phyloP scores from a whole-genome alignment of 2,888 invertebrate species.

The Clepsis dumicolana region DNA sequence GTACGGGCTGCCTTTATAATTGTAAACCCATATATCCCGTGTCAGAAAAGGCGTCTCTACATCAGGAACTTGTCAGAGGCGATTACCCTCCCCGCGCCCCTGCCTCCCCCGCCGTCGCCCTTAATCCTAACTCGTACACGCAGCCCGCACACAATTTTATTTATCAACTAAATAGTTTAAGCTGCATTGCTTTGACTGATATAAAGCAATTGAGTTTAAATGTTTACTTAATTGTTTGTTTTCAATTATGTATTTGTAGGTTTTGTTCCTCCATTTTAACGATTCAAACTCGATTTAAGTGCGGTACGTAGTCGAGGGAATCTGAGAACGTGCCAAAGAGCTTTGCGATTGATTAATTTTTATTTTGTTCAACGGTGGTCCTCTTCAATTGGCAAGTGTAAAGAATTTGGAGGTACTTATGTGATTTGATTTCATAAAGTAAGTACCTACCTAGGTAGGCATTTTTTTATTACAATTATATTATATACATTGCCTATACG shows the following conservation, averaged over 20 bases:
- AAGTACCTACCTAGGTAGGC: background rate
- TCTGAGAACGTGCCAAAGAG: constrained; percentile 20
- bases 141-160: constrained; percentile 75
- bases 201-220: constrained; percentile 12
- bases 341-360: constrained; percentile 14
- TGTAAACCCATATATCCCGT: constrained; percentile 30
- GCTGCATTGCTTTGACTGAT: constrained; percentile 9
- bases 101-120: constrained; percentile 53
- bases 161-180: constrained; percentile 64
- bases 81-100: constrained; percentile 63
- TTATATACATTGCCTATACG: no score
- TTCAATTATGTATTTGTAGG: background rate
- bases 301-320: background rate
- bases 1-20: constrained; percentile 21
- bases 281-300: constrained; percentile 10
- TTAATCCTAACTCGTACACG: constrained; percentile 71
- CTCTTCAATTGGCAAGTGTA: background rate
- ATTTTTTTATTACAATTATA: no score
- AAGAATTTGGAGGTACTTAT: background rate
- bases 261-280: background rate
- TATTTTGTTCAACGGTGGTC: background rate
- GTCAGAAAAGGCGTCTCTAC: constrained; percentile 51
- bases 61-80: constrained; percentile 73
- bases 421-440: background rate
- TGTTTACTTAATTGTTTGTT: background rate